phyloP scores from a whole-genome alignment of 2,888 invertebrate genomes.

The Tenthredo amoena region DNA sequence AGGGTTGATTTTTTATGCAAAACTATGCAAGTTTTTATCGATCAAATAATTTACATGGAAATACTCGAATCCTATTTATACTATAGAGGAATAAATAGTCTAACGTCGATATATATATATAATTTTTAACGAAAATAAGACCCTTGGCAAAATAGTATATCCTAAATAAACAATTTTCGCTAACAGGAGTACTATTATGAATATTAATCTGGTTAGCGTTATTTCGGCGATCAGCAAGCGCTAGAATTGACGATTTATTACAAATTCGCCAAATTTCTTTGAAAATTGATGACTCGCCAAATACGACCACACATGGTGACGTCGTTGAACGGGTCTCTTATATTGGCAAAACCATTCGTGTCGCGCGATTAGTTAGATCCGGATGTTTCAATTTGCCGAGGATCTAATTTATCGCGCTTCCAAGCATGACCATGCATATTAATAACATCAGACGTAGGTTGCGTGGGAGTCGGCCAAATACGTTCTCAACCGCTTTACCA shows the following conservation, averaged over 20 bases:
- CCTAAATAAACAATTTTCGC: not conserved
- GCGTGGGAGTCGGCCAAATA: constrained; percentile 26
- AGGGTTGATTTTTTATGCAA: not conserved
- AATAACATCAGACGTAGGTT: not conserved
- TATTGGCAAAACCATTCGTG: not conserved
- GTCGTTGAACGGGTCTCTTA: constrained; percentile 1
- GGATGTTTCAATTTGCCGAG: constrained; percentile 30
- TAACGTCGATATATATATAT: not conserved
- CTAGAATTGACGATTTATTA: not conserved
- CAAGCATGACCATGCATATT: constrained; percentile 31
- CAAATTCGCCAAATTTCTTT: not conserved
- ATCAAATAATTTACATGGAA: not conserved
- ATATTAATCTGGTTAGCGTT: not conserved
- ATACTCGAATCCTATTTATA: not conserved
- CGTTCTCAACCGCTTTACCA: not conserved
- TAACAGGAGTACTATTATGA: not conserved
- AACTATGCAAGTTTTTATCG: not conserved
- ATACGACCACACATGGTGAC: not conserved
- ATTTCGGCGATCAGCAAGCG: not conserved
- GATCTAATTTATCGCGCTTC: constrained; percentile 26
- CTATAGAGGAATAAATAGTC: not conserved
- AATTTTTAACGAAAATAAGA: not conserved
- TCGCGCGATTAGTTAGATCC: not conserved
- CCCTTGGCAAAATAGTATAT: too few species aligned
- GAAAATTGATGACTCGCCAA: not conserved